Conservation (phyloP, 2,888 invertebrate species). For the Apamea crenata region DNA sequence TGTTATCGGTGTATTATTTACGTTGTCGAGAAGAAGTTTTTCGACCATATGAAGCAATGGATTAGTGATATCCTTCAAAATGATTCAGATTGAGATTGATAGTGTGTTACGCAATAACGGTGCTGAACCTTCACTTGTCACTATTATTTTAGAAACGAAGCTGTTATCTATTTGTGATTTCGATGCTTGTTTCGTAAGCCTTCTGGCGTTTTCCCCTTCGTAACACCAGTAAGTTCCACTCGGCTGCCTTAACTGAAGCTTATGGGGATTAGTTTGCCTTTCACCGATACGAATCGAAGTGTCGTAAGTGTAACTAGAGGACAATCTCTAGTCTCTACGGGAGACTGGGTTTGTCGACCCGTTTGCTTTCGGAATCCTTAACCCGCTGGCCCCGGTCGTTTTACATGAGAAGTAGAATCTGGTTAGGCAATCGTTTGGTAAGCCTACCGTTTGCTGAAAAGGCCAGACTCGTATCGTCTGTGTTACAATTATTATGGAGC, state of each 20-base stretch:
- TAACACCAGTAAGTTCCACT: constrained; percentile 45
- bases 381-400: constrained; percentile 56
- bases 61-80: neutral
- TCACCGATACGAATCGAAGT: constrained; percentile 50
- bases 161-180: neutral
- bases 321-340: constrained; percentile 58
- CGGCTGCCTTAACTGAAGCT: constrained; percentile 48
- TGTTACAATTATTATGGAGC: constrained; percentile 31
- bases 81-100: neutral
- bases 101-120: too few relatives aligned
- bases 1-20: too few relatives aligned
- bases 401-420: constrained; percentile 52
- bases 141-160: neutral
- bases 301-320: constrained; percentile 47
- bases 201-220: constrained; percentile 19
- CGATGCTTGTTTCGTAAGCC: neutral
- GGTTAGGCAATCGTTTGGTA: constrained; percentile 42
- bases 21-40: neutral
- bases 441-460: constrained; percentile 41
- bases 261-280: constrained; percentile 52
- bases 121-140: neutral
- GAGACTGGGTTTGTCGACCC: constrained; percentile 47
- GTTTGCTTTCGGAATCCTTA: constrained; percentile 66
- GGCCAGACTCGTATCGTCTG: constrained; percentile 32
- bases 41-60: neutral